Base-by-base conservation (phyloP, 1,140 invertebrate species). In the Episyrphus balteatus region DNA sequence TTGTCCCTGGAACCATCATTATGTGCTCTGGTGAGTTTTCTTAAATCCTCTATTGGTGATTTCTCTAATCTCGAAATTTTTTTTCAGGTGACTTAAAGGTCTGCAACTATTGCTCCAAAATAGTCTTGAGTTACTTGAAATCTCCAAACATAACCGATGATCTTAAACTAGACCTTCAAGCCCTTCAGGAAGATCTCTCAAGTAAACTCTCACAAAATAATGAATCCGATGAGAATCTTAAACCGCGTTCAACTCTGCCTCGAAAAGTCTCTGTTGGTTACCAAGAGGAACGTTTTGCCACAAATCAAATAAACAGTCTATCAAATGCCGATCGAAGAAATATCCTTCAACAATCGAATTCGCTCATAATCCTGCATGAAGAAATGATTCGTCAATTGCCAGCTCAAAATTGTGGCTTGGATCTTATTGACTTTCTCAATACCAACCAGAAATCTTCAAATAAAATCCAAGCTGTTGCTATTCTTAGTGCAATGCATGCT, bases 21-120 rank as follows among this genome's bases (percentile, higher is more conserved):
- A 66, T 53, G 30, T 66, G 61, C 45, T 62, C 65, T 13, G 55
- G 54, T 55, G 47, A 18, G 30, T 48, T 21, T 13, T 6, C 15
- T 18, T 42, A 5, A 15, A 42, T 5, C 15, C 15, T 37, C 36
- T 37, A 6, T 6, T 37, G 36, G 13, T 17, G 19, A 39, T 26
- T 47, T 44, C 38, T 49, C n/a, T n/a, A n/a, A n/a, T n/a, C n/a
- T n/a, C n/a, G n/a, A n/a, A n/a, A n/a, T 52, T 41, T 53, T 48
- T 62, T 37, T 71, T 2, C 55, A 78, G 91, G 89, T 36, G 88
- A 92, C 58, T 72, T 97, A 3, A 75, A 92, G 44, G 91, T 93
- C 1, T 97, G 92, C 68, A 91, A 84, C 6, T 95, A 95, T 61
- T 96, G 93, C 62, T 92, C 89, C 46, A 90, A 91, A 68, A 83